Conservation (phyloP, 2,113 vertebrate species). For the Pleuronectes platessa region DNA sequence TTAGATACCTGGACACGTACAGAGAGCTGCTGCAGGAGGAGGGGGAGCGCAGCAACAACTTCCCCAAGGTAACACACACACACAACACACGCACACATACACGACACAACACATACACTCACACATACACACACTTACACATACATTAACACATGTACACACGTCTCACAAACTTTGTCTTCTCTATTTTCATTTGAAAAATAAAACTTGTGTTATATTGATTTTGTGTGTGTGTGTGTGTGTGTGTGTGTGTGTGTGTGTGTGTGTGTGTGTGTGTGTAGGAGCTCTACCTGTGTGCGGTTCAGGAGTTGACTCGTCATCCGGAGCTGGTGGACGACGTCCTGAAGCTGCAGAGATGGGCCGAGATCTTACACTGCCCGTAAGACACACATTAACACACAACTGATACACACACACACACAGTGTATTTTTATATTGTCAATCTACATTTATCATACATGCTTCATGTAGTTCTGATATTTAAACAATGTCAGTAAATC, state of each 20-base stretch:
- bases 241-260: constrained; percentile 22
- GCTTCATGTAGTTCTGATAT: not conserved
- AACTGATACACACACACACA: constrained; percentile 7
- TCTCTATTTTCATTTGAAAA: too few relatives aligned
- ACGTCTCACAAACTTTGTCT: too few relatives aligned
- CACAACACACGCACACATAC: not conserved
- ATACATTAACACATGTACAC: not conserved
- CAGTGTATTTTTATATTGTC: not conserved
- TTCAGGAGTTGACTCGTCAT: constrained; percentile 88
- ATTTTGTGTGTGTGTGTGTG: not conserved
- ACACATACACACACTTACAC: not conserved
- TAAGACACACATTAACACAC: constrained; percentile 53
- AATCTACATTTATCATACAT: too few relatives aligned
- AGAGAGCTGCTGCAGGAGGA: constrained; percentile 95
- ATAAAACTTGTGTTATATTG: too few relatives aligned
- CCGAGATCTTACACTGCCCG: constrained; percentile 82
- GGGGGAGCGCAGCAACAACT: constrained; percentile 85
- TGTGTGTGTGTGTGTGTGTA: constrained; percentile 47
- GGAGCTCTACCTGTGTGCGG: constrained; percentile 92
- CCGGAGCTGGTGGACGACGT: constrained; percentile 92
- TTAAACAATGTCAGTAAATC: not conserved
- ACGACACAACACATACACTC: not conserved
- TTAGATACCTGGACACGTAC: constrained; percentile 94
- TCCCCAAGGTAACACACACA: constrained; percentile 88
- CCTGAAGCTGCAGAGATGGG: constrained; percentile 89